Conservation (phyloP, 2,113 vertebrate genomes). For the Melanerpes formicivorus region DNA sequence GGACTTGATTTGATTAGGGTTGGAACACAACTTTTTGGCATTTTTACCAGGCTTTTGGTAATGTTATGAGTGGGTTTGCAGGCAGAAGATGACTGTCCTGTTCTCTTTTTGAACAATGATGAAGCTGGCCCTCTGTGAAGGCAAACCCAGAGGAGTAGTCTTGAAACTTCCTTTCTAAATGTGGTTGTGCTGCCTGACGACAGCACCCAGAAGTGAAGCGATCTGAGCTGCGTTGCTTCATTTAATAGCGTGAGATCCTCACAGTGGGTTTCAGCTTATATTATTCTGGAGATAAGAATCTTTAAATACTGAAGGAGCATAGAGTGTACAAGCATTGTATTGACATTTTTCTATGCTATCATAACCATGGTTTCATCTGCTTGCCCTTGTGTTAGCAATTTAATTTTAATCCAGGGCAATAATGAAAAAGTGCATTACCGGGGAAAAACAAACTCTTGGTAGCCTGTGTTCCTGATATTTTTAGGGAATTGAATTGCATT, state of each 20-base stretch:
- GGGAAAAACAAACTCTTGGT: constrained; percentile 23
- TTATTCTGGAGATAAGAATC: constrained; percentile 56
- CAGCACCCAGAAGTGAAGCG: background rate
- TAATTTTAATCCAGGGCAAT: constrained; percentile 70
- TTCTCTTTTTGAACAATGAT: constrained; percentile 48
- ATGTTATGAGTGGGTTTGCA: background rate
- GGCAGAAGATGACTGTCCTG: constrained; percentile 2
- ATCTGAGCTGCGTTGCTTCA: background rate
- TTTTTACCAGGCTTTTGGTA: constrained; percentile 60
- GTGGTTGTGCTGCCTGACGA: background rate
- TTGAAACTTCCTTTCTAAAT: constrained; percentile 44
- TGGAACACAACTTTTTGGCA: constrained; percentile 14
- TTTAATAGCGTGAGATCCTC: background rate
- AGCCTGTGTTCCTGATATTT: constrained; percentile 56
- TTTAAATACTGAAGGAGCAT: constrained; percentile 41
- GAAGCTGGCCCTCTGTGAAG: background rate
- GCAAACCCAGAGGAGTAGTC: constrained; percentile 34
- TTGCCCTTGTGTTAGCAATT: constrained; percentile 66
- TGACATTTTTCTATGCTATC: constrained; percentile 52
- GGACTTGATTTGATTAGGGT: background rate
- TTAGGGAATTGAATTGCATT: constrained; percentile 52
- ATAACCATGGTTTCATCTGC: constrained; percentile 56
- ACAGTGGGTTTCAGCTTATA: constrained; percentile 14
- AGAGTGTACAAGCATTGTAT: constrained; percentile 4
- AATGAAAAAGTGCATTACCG: constrained; percentile 57